phyloP scores from a whole-genome alignment of 2,797 vertebrate species.

The Balearica regulorum region DNA sequence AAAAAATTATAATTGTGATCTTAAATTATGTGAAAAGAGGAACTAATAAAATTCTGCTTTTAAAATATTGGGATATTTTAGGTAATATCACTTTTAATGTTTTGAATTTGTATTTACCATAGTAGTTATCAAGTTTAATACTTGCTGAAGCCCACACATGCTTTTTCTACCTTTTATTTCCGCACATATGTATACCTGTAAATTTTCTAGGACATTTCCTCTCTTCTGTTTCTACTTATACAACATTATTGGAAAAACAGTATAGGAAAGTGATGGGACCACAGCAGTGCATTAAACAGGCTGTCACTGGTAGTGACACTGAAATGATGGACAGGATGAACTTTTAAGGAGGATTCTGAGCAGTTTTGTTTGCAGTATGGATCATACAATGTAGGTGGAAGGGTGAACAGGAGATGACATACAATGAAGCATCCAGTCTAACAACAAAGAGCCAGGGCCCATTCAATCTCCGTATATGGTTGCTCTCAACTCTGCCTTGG shows the following conservation, averaged over 20 bases:
- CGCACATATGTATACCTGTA: neutral
- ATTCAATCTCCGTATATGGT: fast-evolving
- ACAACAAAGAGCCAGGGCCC: neutral
- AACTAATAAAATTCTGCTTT: neutral
- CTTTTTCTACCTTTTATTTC: neutral
- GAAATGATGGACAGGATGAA: neutral
- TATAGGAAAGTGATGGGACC: neutral
- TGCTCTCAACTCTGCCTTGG: neutral
- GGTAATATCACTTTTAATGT: neutral
- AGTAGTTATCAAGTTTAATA: neutral
- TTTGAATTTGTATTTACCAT: neutral
- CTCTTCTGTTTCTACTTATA: neutral
- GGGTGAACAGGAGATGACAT: neutral
- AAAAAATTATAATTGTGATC: neutral
- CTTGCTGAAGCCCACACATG: neutral
- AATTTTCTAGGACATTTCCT: neutral
- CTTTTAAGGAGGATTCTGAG: neutral
- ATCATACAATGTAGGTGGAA: neutral
- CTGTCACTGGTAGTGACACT: neutral
- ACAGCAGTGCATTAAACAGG: neutral
- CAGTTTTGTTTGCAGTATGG: neutral
- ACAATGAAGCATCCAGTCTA: neutral
- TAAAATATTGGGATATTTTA: neutral
- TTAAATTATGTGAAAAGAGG: neutral
- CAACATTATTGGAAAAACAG: neutral